A percentile compares a stretch with the other conserved stretches of the same genome.
Conservation (phyloP, 2,113 vertebrate genomes). For the Lepisosteus osseus region DNA sequence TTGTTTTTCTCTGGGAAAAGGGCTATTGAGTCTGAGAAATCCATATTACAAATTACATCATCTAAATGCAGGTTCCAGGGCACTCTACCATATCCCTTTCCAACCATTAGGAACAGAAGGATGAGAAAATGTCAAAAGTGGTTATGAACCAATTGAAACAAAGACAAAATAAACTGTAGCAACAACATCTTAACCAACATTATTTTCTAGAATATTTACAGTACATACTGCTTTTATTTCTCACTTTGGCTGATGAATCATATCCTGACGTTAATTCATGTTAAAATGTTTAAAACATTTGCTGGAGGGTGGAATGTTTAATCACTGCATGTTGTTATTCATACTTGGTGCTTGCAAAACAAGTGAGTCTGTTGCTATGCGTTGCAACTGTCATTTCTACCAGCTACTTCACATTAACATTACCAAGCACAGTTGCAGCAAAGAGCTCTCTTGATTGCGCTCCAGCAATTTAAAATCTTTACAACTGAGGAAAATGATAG, state of each 20-base stretch:
- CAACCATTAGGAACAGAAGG: constrained; percentile 6
- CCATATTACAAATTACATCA: no score
- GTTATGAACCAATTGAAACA: constrained; percentile 17
- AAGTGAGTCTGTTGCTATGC: constrained; percentile 23
- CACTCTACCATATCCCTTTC: no score
- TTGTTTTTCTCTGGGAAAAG: no score
- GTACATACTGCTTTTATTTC: constrained; percentile 18
- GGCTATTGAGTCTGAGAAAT: no score
- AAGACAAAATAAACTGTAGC: constrained; percentile 18
- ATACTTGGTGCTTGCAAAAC: constrained; percentile 22
- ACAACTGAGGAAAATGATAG: no score
- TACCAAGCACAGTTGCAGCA: constrained; percentile 10
- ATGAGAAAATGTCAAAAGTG: constrained; percentile 1
- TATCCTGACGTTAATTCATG: constrained; percentile 43
- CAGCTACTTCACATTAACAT: constrained; percentile 34
- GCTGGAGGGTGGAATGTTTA: constrained; percentile 34
- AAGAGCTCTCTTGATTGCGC: background rate
- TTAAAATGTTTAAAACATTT: constrained; percentile 33
- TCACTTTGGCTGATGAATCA: constrained; percentile 37
- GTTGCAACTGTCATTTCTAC: constrained; percentile 23
- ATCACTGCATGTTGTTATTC: constrained; percentile 33
- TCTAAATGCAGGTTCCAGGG: no score
- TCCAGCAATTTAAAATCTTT: no score
- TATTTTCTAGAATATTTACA: constrained; percentile 16
- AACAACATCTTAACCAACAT: constrained; percentile 7